phyloP scores from a whole-genome alignment of 2,113 vertebrate species.

The Muntiacus muntjak region DNA sequence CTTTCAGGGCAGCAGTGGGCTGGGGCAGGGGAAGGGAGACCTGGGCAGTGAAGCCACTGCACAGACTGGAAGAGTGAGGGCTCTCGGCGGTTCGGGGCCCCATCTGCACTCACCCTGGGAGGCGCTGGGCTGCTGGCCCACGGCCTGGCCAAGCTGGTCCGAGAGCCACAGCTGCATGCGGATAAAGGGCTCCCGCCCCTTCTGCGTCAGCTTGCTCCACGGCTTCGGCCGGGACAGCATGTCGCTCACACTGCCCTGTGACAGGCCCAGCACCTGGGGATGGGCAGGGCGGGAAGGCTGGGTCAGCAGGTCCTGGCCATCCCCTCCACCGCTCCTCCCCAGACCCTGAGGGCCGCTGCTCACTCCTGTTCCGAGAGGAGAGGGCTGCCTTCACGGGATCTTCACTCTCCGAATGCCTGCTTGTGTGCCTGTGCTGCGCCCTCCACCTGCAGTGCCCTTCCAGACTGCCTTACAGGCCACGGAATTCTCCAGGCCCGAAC shows the following conservation, averaged over 20 bases:
- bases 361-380: not conserved
- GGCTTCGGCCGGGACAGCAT: conserved; percentile 98
- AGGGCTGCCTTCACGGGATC: not conserved
- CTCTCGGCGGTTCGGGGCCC: not conserved
- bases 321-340: too few species aligned
- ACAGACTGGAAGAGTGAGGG: not conserved
- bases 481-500: not conserved
- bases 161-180: conserved; percentile 99
- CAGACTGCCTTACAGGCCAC: accelerated
- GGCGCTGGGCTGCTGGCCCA: conserved; percentile 83
- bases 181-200: conserved; percentile 97
- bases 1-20: not conserved
- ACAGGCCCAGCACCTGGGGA: conserved; percentile 92
- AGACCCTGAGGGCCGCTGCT: not conserved
- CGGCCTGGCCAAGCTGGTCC: conserved; percentile 92
- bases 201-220: conserved; percentile 98
- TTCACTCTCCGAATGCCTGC: not conserved
- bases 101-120: conserved; percentile 84
- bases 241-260: conserved; percentile 98
- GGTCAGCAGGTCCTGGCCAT: not conserved
- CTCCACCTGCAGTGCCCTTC: not conserved
- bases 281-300: accelerated
- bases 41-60: not conserved
- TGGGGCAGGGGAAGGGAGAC: not conserved
- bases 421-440: not conserved